Conservation (phyloP, 2,113 vertebrate species). For the Spermophilus dauricus region DNA sequence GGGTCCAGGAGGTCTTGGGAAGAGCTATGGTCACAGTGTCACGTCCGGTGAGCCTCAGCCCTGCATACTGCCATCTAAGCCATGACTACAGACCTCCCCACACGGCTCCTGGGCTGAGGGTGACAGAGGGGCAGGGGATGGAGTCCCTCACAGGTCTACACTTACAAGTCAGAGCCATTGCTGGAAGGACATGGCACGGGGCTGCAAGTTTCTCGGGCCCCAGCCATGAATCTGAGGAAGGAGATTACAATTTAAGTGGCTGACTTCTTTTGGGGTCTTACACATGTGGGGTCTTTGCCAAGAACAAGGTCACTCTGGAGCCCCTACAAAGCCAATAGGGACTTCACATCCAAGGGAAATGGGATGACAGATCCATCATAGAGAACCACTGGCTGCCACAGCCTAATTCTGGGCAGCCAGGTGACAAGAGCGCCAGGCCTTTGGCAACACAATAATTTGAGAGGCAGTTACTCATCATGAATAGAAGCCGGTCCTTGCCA, state of each 20-base stretch:
- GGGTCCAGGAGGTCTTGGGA: background rate
- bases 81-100: background rate
- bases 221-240: background rate
- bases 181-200: background rate
- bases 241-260: background rate
- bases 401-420: background rate
- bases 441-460: too few species aligned
- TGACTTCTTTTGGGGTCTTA: background rate
- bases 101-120: background rate
- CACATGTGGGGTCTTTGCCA: background rate
- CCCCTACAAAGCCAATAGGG: too few species aligned
- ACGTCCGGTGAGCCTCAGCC: background rate
- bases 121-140: background rate
- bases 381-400: background rate
- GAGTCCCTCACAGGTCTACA: background rate
- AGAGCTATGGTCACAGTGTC: background rate
- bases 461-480: background rate
- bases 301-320: background rate
- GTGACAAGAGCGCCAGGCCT: rapidly evolving
- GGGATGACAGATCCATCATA: background rate
- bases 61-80: background rate
- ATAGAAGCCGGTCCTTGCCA: background rate
- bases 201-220: background rate
- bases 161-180: too few species aligned
- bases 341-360: background rate